Conservation (phyloP, 2,888 invertebrate species). For the Callimorpha dominula region DNA sequence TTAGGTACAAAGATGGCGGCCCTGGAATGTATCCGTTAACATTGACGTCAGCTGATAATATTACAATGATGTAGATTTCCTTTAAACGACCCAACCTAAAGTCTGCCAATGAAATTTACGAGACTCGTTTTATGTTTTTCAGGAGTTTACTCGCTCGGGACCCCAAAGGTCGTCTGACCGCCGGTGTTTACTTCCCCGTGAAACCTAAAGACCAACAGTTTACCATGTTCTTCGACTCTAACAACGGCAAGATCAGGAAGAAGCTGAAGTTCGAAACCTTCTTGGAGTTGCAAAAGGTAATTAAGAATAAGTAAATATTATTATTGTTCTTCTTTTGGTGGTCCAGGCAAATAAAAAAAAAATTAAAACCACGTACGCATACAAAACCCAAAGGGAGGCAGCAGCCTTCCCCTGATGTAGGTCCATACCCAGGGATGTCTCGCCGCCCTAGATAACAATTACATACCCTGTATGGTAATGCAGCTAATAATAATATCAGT, state of each 20-base stretch:
- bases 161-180: slow-evolving; percentile 93
- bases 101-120: background rate
- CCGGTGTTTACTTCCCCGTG: slow-evolving; percentile 95
- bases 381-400: too few species aligned
- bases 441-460: too few species aligned
- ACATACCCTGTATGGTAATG: too few species aligned
- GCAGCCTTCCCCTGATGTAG: too few species aligned
- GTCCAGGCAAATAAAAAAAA: too few species aligned
- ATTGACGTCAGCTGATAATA: slow-evolving; percentile 1
- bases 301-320: background rate
- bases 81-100: background rate
- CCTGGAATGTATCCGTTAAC: background rate
- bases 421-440: too few species aligned
- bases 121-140: slow-evolving; percentile 52
- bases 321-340: background rate
- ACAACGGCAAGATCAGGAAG: slow-evolving; percentile 90
- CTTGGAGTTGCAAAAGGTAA: slow-evolving; percentile 88
- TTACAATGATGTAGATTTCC: background rate
- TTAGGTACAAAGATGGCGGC: background rate
- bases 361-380: background rate
- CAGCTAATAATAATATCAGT: too few species aligned
- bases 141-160: slow-evolving; percentile 93
- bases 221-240: slow-evolving; percentile 92
- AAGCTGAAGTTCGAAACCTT: slow-evolving; percentile 92
- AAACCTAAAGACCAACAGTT: slow-evolving; percentile 88